Evolutionary conservation across 2,797 vertebrate genomes (phyloP), one percentile per base, ranked within the genome.

Genomic region (Linurgus olivaceus): DNA sequence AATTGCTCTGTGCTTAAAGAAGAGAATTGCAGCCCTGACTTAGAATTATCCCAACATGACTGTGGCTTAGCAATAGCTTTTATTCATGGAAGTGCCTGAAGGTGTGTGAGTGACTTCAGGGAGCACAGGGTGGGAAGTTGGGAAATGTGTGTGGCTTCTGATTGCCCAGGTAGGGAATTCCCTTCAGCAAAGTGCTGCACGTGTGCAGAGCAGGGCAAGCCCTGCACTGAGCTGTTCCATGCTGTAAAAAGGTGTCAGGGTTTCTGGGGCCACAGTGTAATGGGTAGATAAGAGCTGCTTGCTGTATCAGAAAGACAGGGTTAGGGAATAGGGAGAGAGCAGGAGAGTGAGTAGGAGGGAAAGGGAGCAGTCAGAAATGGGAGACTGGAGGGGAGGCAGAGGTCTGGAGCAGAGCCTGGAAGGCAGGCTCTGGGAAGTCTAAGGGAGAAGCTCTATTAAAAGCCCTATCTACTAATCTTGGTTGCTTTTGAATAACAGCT

Each of bases 11-110:
- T 71, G 73, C 79, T 91, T 96, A 21, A 31, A 40, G 62, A 72
- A 35, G 61, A 90, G 91, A 96, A 90, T 94, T 86, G 16, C 76
- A 92, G 84, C 38, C 72, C 88, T 83, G 88, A 94, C 94, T 87
- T 62, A 37, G 57, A 91, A 68, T 96, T 94, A 96, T 44, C 74
- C 77, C 71, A 24, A 95, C 90, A 79, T n/a, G 47, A 62, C 5
- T 11, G 88, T 90, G 96, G 96, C 94, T 97, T 97, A 94, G 89
- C 68, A 72, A 70, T 66, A 88, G 86, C 94, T 97, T 96, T 97
- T 90, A 78, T 93, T 96, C 52, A 44, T 83, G 92, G 93, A 96
- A 96, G 84, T 67, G 84, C 86, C 65, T 57, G 86, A 91, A 96
- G 94, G 96, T 28, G 8, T 85, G 83, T 63, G 78, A 79, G 85